Evolutionary conservation across 2,113 vertebrate genomes (phyloP), one percentile per base, ranked within the genome.

Genomic region (Lagopus muta): DNA sequence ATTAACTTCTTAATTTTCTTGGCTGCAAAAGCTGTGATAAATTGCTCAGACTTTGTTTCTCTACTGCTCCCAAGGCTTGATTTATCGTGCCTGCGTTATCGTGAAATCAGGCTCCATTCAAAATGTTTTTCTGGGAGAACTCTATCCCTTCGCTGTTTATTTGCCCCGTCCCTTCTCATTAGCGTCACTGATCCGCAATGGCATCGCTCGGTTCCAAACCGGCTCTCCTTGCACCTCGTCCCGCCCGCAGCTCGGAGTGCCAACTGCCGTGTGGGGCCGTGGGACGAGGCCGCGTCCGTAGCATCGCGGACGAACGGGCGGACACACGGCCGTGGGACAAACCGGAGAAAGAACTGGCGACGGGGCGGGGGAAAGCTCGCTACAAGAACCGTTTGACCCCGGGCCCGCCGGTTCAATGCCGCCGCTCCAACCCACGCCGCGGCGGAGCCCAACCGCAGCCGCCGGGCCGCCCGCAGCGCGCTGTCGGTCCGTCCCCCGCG

Each of bases 61-160:
- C 62, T 77, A 19, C 62, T 48, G 92, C 84, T 30, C 92, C 79
- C 57, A 58, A 13, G 66, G 76, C 72, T 70, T 93, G 96, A 96
- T 96, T 96, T 94, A 96, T 94, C 80, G 94, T 91, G 82, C 65
- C 91, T 70, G 72, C 13, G 64, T 91, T 96, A 96, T 93, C 93
- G 69, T 71, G 50, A 62, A 10, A 90, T 94, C 96, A 50, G 69
- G 81, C 82, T 78, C 42, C 69, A 67, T 58, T 82, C 77, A 38
- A 61, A 88, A 69, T 84, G 92, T 71, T 95, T 88, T 78, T 45
- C 90, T 84, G 93, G 77, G 88, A 76, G 84, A 65, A 82, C 81
- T 85, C 96, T 72, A 43, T 43, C 61, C 78, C 48, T 67, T 74
- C 38, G 54, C 24, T 82, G 57, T 95, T 94, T 96, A 82, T 95